Base-by-base conservation (phyloP, 2,797 vertebrate species). In the Salmo trutta region DNA sequence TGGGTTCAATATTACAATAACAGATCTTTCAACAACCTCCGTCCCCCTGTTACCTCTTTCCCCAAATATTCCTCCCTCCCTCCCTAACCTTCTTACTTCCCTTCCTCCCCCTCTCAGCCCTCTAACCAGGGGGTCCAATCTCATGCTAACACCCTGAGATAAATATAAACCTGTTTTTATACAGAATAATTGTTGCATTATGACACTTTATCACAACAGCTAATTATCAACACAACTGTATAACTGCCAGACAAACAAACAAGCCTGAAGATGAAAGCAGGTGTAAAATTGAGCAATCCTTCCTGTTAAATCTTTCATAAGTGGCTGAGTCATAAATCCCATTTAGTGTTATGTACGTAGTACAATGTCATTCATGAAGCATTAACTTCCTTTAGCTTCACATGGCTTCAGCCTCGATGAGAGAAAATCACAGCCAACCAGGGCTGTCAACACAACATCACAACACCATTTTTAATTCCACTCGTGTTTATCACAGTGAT, bases 341-440 rank as follows among this genome's bases (percentile, higher is more conserved):
- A 88, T 90, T 82, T 79, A 54, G 75, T 65, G 84, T 91, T 87
- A 80, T 88, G 75, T 85, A 88, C 90, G 17, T 59, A 59, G 89
- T 90, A 90, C 87, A 88, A 89, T 81, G 71, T 59, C 84, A 82
- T 68, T 86, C 85, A 85, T 88, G 81, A 91, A 88, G 91, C 87
- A 90, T 89, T 88, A 85, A 89, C 56, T n/a, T 59, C 19, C 19
- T 7, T 59, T 59, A 3, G 70, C 47, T 79, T 76, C 52, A 52
- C 75, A 71, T 70, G 75, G 82, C 77, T 85, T 77, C 78, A 82
- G 81, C 77, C 24, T 74, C 21, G 75, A 73, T 85, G 47, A n/a
- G n/a, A 85, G 78, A n/a, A 76, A 87, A 86, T 88, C 84, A 86
- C 83, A 89, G 81, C 82, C 17, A 54, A 83, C 66, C 75, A 77